Percentiles rank a stretch among this genome's conserved stretches.
Conservation (phyloP, 2,113 vertebrate genomes). For the Struthidea cinerea region DNA sequence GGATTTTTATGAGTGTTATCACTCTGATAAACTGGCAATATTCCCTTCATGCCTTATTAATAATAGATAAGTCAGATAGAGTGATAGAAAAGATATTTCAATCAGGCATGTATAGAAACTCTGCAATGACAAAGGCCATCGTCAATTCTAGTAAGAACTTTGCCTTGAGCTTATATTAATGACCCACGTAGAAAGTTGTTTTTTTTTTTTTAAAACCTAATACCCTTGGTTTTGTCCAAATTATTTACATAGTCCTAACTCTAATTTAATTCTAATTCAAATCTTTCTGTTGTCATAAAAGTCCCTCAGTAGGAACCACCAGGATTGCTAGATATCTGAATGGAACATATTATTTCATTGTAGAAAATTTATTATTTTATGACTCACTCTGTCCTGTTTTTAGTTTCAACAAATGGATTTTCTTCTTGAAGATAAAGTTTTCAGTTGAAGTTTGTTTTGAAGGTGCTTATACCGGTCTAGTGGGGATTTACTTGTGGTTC, state of each 20-base stretch:
- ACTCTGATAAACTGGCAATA: not conserved
- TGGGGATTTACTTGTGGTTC: not conserved
- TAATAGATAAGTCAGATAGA: not conserved
- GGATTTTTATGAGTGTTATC: not conserved
- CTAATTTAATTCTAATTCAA: not conserved
- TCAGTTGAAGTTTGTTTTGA: not conserved
- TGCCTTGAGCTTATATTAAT: not conserved
- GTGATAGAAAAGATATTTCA: not conserved
- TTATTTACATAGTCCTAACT: not conserved
- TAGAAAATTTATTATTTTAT: not conserved
- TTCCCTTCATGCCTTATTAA: not conserved
- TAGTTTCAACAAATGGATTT: not conserved
- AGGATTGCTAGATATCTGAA: not conserved
- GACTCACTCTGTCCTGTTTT: not conserved
- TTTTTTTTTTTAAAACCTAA: not conserved
- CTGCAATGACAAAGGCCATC: not conserved
- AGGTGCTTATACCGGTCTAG: not conserved
- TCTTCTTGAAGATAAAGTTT: not conserved
- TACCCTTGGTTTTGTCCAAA: not conserved
- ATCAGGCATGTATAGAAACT: not conserved
- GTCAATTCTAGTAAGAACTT: not conserved
- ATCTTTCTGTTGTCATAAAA: not conserved
- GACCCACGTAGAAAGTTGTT: not conserved
- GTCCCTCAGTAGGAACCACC: not conserved
- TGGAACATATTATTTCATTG: not conserved